Conservation (phyloP, 2,888 invertebrate species). For the Gerris lacustris region DNA sequence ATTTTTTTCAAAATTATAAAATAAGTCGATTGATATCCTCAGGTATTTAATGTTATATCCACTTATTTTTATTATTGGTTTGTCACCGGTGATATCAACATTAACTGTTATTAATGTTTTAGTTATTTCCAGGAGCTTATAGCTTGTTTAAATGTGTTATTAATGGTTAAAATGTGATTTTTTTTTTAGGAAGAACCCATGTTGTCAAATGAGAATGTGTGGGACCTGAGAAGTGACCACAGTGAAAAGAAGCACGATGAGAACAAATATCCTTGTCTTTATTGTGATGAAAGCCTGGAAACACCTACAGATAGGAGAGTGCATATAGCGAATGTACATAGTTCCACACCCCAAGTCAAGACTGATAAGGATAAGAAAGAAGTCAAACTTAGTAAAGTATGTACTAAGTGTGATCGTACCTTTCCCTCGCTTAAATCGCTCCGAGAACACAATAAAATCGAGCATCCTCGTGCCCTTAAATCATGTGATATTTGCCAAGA, state of each 20-base stretch:
- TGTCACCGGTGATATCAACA: too few relatives aligned
- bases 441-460: slow-evolving; percentile 13
- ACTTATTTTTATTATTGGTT: too few relatives aligned
- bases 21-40: too few relatives aligned
- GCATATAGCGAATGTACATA: slow-evolving; percentile 37
- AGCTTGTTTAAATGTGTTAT: neutral
- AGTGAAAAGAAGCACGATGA: neutral
- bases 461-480: slow-evolving; percentile 32
- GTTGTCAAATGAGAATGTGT: neutral
- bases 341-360: slow-evolving; percentile 9
- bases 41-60: too few relatives aligned
- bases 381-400: slow-evolving; percentile 16
- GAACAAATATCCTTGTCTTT: slow-evolving; percentile 40
- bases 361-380: slow-evolving; percentile 18
- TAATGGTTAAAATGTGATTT: neutral
- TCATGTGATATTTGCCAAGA: slow-evolving; percentile 52
- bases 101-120: too few relatives aligned
- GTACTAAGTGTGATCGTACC: slow-evolving; percentile 26
- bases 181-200: neutral
- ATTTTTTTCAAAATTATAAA: too few relatives aligned
- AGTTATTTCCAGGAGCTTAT: neutral
- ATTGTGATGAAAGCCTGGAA: slow-evolving; percentile 47
- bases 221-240: neutral
- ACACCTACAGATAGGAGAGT: slow-evolving; percentile 51
- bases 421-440: slow-evolving; percentile 24